Conservation (phyloP, 2,797 vertebrate genomes). For the Helicolenus hilgendorfi region DNA sequence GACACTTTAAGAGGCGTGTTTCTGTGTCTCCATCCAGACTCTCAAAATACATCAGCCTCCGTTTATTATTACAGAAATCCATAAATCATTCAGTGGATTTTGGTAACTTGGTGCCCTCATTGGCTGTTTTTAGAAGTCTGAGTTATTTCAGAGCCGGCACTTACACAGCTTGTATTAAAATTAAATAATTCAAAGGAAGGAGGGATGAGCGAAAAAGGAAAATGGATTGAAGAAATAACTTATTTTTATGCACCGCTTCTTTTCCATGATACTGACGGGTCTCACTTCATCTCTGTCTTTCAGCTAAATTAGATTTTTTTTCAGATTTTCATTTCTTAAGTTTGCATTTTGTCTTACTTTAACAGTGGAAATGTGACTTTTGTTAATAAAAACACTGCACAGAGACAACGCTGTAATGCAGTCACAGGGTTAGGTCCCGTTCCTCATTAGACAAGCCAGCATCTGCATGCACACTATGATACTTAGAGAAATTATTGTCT, state of each 20-base stretch:
- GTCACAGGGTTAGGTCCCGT: neutral
- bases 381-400: neutral
- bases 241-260: slow-evolving; percentile 33
- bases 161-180: slow-evolving; percentile 72
- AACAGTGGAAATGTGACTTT: neutral
- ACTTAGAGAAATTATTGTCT: slow-evolving; percentile 28
- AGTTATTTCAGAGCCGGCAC: slow-evolving; percentile 81
- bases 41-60: slow-evolving; percentile 3
- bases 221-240: slow-evolving; percentile 43
- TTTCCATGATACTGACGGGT: slow-evolving; percentile 20
- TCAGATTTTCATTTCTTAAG: neutral
- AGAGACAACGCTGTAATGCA: neutral
- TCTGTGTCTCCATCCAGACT: slow-evolving; percentile 6
- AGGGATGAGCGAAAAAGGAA: slow-evolving; percentile 36
- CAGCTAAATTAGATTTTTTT: neutral
- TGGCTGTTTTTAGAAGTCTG: slow-evolving; percentile 80
- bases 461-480: slow-evolving; percentile 21
- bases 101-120: slow-evolving; percentile 75
- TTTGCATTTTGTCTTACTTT: neutral
- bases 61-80: slow-evolving; percentile 71
- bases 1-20: slow-evolving; percentile 29
- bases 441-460: slow-evolving; percentile 1
- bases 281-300: neutral
- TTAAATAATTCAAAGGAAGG: slow-evolving; percentile 81
- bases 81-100: slow-evolving; percentile 83